A percentile compares a stretch with the other conserved stretches of the same genome.
phyloP scores from a whole-genome alignment of 2,797 vertebrate species.

The Anableps anableps region DNA sequence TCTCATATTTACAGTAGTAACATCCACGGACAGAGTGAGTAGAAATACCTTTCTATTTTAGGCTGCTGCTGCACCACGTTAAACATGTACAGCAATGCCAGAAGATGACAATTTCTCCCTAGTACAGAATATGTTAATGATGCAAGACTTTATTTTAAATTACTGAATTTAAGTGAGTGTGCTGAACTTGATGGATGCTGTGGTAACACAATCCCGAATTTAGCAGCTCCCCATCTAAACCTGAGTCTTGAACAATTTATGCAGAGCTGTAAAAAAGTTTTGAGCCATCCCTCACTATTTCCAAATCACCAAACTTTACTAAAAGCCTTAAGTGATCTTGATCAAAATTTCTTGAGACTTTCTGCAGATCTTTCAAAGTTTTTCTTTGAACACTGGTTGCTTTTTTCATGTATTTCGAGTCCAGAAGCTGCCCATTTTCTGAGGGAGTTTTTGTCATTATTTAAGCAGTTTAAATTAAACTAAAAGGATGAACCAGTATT shows the following conservation, averaged over 20 bases:
- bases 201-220: not conserved
- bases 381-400: not conserved
- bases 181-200: not conserved
- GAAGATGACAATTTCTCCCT: not conserved
- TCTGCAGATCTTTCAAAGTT: not conserved
- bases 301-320: not conserved
- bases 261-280: not conserved
- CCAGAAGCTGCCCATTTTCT: no score
- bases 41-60: slow-evolving; percentile 60
- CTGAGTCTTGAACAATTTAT: not conserved
- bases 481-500: not conserved
- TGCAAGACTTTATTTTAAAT: not conserved
- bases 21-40: not conserved
- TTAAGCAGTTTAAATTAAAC: not conserved
- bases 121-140: not conserved
- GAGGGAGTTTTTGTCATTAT: no score
- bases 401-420: no score
- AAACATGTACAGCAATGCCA: slow-evolving; percentile 25
- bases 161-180: not conserved
- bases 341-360: not conserved
- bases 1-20: not conserved
- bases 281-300: not conserved
- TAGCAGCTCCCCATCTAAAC: not conserved
- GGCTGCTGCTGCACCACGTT: slow-evolving; percentile 13
- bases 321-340: not conserved